A percentile compares a stretch with the other conserved stretches of the same genome.
These are phyloP conservation scores for Diabrotica balteata DNA, from an alignment of 2,888 invertebrate species.

Conservation along the genomic window DNA sequence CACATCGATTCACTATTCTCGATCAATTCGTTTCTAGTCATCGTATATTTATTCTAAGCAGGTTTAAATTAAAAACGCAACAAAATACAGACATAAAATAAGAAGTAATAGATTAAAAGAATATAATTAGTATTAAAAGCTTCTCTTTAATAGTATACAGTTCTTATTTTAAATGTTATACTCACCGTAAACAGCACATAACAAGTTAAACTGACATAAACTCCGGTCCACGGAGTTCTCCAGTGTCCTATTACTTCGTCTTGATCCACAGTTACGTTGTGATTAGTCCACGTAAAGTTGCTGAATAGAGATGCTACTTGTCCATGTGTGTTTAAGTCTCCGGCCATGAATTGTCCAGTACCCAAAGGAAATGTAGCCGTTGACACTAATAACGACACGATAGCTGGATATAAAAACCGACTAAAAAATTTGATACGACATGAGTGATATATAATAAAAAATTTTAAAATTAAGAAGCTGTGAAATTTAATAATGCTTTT, in stretches of 20 bases:
- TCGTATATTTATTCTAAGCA: too few relatives aligned
- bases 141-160: too few relatives aligned
- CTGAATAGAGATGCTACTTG: slow-evolving; percentile 84
- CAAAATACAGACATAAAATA: too few relatives aligned
- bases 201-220: slow-evolving; percentile 84
- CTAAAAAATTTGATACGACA: slow-evolving; percentile 60
- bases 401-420: slow-evolving; percentile 88
- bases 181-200: slow-evolving; percentile 84
- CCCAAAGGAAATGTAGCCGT: slow-evolving; percentile 91
- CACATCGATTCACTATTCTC: too few relatives aligned
- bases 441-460: not conserved
- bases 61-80: too few relatives aligned
- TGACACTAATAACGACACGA: slow-evolving; percentile 84
- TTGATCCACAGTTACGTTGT: slow-evolving; percentile 81
- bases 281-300: slow-evolving; percentile 94
- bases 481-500: not conserved
- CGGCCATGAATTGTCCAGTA: slow-evolving; percentile 89
- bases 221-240: slow-evolving; percentile 80
- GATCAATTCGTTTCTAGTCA: too few relatives aligned
- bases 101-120: too few relatives aligned
- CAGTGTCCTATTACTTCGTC: slow-evolving; percentile 86
- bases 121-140: too few relatives aligned
- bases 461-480: not conserved
- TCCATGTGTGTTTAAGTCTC: slow-evolving; percentile 59
- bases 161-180: not conserved